Evolutionary conservation across 2,888 invertebrate species (phyloP), one percentile per base, ranked within the genome.

Genomic region (Oxyteleia sp.): DNA sequence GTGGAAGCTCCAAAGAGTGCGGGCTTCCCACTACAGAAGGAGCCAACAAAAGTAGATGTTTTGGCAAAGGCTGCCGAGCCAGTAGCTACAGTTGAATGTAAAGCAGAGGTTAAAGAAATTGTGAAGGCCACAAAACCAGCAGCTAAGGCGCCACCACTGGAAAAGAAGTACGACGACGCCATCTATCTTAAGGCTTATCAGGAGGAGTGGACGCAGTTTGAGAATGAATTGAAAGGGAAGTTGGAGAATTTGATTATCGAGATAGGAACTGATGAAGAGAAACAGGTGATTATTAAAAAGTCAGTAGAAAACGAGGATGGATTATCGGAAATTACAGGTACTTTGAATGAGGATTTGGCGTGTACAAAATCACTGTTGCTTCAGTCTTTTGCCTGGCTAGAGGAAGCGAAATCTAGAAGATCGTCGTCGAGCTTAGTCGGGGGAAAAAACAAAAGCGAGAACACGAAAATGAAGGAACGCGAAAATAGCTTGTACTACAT

Each of bases 401-500:
- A 95, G 87, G 95, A 95, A 86, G 94, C 94, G 0, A 94, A 94
- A 84, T 95, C 95, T 0, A 93, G 94, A 66, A 94, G 93, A 88
- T 90, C 93, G 66, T 90, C 91, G 16, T 91, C 91, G 63, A 88
- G 91, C 63, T 93, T 84, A 10, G 86, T 88, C 4, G 86, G 84
- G 11, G 55, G 79, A 0, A 85, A 96, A 20, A 96, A 96, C 91
- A 96, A 96, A 0, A 94, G 95, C 4, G 96, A 96, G 2, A 94
- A 95, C 4, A 95, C 96, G 81, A 95, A 96, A 63, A 94, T 97
- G 64, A 94, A 95, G 0, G 96, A 96, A 8, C 95, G 98, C 3
- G 95, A 96, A 88, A 95, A 96, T 66, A 94, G 96, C 29, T 94
- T 96, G 0, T 96, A 96, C 87, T 96, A 97, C 87, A 95, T 97